Conservation (phyloP, 2,113 vertebrate genomes). For the Calyptommatus sinebrachiatus region DNA sequence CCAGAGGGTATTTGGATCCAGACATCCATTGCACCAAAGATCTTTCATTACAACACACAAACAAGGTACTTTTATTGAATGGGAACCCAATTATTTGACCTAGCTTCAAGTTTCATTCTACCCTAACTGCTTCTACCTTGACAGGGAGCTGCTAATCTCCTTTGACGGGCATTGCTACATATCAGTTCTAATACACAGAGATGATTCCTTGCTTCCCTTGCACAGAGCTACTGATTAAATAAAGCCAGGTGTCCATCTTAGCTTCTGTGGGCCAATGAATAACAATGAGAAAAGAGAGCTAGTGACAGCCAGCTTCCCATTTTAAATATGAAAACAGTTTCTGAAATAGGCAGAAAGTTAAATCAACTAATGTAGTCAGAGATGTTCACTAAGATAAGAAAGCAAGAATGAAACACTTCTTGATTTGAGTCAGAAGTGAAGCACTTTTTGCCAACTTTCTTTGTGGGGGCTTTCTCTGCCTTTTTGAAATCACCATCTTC, state of each 20-base stretch:
- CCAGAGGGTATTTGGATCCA: constrained; percentile 77
- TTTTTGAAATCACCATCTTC: background rate
- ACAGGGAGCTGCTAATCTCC: constrained; percentile 87
- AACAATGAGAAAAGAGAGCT: constrained; percentile 79
- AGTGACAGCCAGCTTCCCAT: constrained; percentile 49
- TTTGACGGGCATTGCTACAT: constrained; percentile 78
- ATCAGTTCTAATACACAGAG: constrained; percentile 73
- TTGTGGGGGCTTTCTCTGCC: background rate
- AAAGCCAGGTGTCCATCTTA: constrained; percentile 82
- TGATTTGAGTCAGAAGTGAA: background rate
- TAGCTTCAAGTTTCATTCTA: constrained; percentile 81
- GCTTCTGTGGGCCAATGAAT: constrained; percentile 85
- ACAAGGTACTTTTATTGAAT: constrained; percentile 86
- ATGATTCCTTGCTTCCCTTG: constrained; percentile 75
- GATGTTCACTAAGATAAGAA: constrained; percentile 32
- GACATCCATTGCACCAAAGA: constrained; percentile 68
- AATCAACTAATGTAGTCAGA: constrained; percentile 40
- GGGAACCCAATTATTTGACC: constrained; percentile 97
- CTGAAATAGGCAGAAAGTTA: constrained; percentile 41
- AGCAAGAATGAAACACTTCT: background rate
- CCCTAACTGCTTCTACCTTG: constrained; percentile 73
- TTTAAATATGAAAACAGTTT: constrained; percentile 40
- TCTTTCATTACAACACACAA: constrained; percentile 78
- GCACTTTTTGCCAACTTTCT: background rate
- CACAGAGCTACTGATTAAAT: constrained; percentile 87